Conservation (phyloP, 2,888 invertebrate genomes). For the Heteropelma amictum region DNA sequence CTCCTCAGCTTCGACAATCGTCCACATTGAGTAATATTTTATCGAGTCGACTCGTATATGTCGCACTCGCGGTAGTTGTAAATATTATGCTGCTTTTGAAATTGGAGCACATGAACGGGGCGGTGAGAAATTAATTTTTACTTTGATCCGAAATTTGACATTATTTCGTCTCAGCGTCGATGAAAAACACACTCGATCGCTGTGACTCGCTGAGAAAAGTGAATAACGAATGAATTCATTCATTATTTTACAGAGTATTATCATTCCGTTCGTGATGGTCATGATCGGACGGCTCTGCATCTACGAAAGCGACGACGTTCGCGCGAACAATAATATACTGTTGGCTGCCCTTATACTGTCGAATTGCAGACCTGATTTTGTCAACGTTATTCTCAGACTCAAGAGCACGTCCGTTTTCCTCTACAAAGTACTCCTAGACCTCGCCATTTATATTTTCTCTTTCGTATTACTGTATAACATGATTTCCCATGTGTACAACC, state of each 20-base stretch:
- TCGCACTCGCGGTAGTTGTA: conserved; percentile 67
- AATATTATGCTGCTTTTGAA: conserved; percentile 66
- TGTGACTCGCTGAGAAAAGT: background rate
- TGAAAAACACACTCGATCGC: too few species aligned
- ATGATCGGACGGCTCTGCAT: conserved; percentile 62
- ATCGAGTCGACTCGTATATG: conserved; percentile 60
- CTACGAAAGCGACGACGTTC: conserved; percentile 40
- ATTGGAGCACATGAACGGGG: conserved; percentile 65
- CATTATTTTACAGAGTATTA: conserved; percentile 65
- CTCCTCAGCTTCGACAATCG: background rate
- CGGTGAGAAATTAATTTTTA: conserved; percentile 62
- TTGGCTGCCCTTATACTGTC: conserved; percentile 69
- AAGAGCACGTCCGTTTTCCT: conserved; percentile 58
- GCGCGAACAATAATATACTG: conserved; percentile 63
- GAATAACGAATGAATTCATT: background rate
- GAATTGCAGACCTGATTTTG: conserved; percentile 67
- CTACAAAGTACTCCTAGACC: conserved; percentile 60
- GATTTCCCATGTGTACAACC: conserved; percentile 47
- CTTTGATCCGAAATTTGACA: too few species aligned
- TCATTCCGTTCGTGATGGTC: conserved; percentile 66
- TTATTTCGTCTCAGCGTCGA: too few species aligned
- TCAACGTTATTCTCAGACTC: conserved; percentile 59
- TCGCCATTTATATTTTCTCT: conserved; percentile 70
- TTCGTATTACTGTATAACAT: conserved; percentile 65
- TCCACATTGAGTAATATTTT: conserved; percentile 43